Base-by-base conservation (phyloP, 1,140 invertebrate species). In the Platorchestia sp. region DNA sequence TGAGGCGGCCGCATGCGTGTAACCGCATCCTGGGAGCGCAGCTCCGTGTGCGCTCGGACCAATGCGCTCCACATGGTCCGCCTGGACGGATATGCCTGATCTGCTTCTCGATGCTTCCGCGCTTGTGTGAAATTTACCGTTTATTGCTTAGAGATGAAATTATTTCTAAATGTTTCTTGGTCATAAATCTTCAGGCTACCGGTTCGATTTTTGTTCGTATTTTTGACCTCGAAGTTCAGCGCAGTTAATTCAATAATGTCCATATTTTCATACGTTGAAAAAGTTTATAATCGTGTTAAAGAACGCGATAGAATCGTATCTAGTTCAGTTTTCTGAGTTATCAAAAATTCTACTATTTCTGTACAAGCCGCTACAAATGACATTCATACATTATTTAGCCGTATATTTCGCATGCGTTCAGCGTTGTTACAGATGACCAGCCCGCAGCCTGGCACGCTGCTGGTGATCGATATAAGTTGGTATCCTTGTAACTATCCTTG, bases 11-110 rank as follows among this genome's bases (percentile, higher is more conserved):
- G 41, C 7, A 89, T 22, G 41, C 87, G 87, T 89, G 87, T 89
- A 89, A 89, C 87, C 87, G 87, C 87, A 89, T 89, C 87, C 87
- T 89, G 87, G 27, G 59, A 75, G 6, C 47, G 47, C 87, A 36
- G n/a, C 41, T 89, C 3, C 41, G 3, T 89, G 87, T 27, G n/a
- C 87, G 41, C 87, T 10, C 59, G 59, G 14, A 19, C 59, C 27
- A 75, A 75, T 75, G 59, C 3, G 59, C 14, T 75, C 59, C 47
- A 19, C 6, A 6, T 51, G n/a, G 47, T 51, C 59, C 59, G 59
- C 14, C 59, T 75, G 27, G 27, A 36, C 59, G 59, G 59, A 75
- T 75, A 27, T 75, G 14, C 59, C 47, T 51, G 36, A 14, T 75
- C 27, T 75, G 59, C 59, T 75, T 75, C 59, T 75, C 59, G 59